These are phyloP conservation scores for Cydia fagiglandana DNA, from an alignment of 1,140 invertebrate species.

Conservation along the genomic window DNA sequence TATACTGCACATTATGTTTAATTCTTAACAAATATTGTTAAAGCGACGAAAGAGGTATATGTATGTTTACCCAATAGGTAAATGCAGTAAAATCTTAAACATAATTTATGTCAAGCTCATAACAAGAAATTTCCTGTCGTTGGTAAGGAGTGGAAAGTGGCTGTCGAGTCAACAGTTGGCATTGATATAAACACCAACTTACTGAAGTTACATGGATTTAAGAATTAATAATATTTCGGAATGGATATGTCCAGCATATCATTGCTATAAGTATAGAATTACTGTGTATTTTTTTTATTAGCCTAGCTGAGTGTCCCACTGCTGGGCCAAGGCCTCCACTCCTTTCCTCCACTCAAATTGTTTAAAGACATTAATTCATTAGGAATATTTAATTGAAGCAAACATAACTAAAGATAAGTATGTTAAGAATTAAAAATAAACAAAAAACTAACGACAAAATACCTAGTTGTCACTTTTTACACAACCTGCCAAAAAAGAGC, in stretches of 20 bases:
- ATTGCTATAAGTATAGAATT: no score
- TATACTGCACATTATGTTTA: neutral
- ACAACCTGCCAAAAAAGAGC: neutral
- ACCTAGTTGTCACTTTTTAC: neutral
- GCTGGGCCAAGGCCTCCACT: no score
- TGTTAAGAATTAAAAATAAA: no score
- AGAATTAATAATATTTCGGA: neutral
- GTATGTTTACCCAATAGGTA: neutral
- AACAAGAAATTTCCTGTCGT: neutral
- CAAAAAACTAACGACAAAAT: no score
- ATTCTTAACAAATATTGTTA: neutral
- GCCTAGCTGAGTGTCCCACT: no score
- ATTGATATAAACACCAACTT: neutral
- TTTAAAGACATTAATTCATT: no score
- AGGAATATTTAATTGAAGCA: no score
- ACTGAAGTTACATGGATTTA: neutral
- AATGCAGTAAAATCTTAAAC: neutral
- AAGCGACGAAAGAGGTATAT: neutral
- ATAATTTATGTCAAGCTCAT: constrained; percentile 3
- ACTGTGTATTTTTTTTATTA: no score
- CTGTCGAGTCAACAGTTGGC: neutral
- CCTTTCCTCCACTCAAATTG: no score
- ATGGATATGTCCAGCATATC: neutral
- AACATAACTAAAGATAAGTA: no score
- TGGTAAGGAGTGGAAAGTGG: constrained; percentile 1